Evolutionary conservation across 2,888 invertebrate species (phyloP), one percentile per base, ranked within the genome.

Genomic region (Hypselothyrea guttata): DNA sequence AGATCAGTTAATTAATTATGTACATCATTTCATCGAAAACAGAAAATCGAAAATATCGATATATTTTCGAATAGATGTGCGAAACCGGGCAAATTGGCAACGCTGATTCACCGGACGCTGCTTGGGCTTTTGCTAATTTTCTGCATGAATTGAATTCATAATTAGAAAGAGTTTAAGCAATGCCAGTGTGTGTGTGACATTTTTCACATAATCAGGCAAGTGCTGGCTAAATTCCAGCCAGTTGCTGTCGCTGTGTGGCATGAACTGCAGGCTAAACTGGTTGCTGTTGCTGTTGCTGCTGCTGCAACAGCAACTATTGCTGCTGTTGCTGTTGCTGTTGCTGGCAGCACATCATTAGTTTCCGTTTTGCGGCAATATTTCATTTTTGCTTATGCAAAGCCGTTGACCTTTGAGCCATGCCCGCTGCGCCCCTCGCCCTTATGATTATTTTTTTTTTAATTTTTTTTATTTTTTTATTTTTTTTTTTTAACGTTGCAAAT

Each of bases 341-440:
- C 30, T 52, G 16, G 77, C 84, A 83, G 71, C 87, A 86, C 87
- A 86, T 86, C 86, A 86, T 86, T 87, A 86, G 86, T 86, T 83
- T 84, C 86, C 84, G 82, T 84, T 85, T 85, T 87, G 86, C 60
- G 82, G 86, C 86, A 85, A 87, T 86, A 85, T 84, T 86, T 85
- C 86, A 86, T 77, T 78, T 84, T 78, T 84, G 81, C 82, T 61
- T 79, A 83, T 75, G 79, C 79, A 67, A 72, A 69, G 78, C 62
- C 73, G 83, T 83, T 85, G 84, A 83, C 86, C 86, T 79, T 66
- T 69, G 62, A 42, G 37, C 11, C 47, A 22, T 5, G 22, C 5
- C 22, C 5, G 22, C 22, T 22, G 22, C 37, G 18, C 34, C 49
- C 49, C 40, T 12, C 11, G 13, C 12, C n/a, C 15, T n/a, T n/a